phyloP scores from a whole-genome alignment of 2,888 invertebrate genomes.

The Zygaena filipendulae region DNA sequence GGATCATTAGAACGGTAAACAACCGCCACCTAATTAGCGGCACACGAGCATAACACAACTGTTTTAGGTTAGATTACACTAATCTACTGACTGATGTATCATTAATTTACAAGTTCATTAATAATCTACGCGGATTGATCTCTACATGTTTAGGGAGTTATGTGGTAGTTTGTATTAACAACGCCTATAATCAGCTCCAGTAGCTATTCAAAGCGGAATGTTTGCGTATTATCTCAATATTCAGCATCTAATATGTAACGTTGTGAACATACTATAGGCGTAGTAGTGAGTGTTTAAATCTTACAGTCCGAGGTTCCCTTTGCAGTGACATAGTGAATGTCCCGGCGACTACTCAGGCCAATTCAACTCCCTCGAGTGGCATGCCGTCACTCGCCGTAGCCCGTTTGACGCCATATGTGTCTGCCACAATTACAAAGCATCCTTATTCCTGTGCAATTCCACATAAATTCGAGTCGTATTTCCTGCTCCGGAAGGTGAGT shows the following conservation, averaged over 20 bases:
- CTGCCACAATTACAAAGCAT: slow-evolving; percentile 28
- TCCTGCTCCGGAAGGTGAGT: slow-evolving; percentile 28
- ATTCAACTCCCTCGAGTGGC: slow-evolving; percentile 57
- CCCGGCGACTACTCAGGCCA: slow-evolving; percentile 47
- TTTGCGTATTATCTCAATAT: too few relatives aligned
- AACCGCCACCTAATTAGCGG: slow-evolving; percentile 46
- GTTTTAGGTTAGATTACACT: slow-evolving; percentile 36
- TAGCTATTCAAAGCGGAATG: too few relatives aligned
- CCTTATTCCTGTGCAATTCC: slow-evolving; percentile 23
- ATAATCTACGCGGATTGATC: too few relatives aligned
- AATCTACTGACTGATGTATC: slow-evolving; percentile 36
- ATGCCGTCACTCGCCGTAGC: slow-evolving; percentile 58
- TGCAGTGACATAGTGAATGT: slow-evolving; percentile 42
- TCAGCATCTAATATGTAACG: too few relatives aligned
- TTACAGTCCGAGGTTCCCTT: slow-evolving; percentile 24
- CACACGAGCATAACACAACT: slow-evolving; percentile 37
- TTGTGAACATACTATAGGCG: too few relatives aligned
- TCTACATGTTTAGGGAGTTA: too few relatives aligned
- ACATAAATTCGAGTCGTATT: slow-evolving; percentile 32
- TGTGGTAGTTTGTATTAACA: too few relatives aligned
- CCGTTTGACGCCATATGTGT: slow-evolving; percentile 65
- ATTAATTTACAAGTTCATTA: slow-evolving; percentile 28
- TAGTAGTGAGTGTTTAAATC: too few relatives aligned
- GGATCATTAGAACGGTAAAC: slow-evolving; percentile 46
- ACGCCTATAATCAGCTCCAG: too few relatives aligned